A percentile compares a stretch with the other conserved stretches of the same genome.
Conservation (phyloP, 2,113 vertebrate species). For the Odocoileus virginianus region DNA sequence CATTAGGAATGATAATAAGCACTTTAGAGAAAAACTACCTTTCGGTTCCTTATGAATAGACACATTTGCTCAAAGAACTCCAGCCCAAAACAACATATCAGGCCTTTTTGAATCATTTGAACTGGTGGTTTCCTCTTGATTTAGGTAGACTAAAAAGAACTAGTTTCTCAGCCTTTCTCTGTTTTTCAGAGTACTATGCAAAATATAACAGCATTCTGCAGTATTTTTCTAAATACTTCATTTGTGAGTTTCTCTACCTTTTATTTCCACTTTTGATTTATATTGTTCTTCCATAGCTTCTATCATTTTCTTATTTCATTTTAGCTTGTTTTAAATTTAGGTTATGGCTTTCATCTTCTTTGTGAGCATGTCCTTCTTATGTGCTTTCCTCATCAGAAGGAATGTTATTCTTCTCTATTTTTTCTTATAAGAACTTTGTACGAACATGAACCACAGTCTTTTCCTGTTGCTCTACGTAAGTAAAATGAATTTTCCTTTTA, state of each 20-base stretch:
- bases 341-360: not conserved
- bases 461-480: not conserved
- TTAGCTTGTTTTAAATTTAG: not conserved
- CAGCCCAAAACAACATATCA: not conserved
- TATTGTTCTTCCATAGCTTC: not conserved
- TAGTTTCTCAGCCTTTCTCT: not conserved
- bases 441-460: not conserved
- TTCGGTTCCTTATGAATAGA: not conserved
- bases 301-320: not conserved
- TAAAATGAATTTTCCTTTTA: not conserved
- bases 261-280: not conserved
- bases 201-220: not conserved
- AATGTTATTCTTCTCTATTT: not conserved
- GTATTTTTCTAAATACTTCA: not conserved
- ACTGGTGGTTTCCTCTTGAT: not conserved
- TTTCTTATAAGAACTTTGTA: not conserved
- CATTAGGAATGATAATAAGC: not conserved
- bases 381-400: not conserved
- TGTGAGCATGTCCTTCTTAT: not conserved
- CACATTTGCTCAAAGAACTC: not conserved
- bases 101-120: not conserved
- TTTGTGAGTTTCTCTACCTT: not conserved
- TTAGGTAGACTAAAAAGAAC: not conserved
- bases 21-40: not conserved
- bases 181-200: not conserved